Evolutionary conservation across 2,113 vertebrate species (phyloP).

Genomic region (Elachura formosa): DNA sequence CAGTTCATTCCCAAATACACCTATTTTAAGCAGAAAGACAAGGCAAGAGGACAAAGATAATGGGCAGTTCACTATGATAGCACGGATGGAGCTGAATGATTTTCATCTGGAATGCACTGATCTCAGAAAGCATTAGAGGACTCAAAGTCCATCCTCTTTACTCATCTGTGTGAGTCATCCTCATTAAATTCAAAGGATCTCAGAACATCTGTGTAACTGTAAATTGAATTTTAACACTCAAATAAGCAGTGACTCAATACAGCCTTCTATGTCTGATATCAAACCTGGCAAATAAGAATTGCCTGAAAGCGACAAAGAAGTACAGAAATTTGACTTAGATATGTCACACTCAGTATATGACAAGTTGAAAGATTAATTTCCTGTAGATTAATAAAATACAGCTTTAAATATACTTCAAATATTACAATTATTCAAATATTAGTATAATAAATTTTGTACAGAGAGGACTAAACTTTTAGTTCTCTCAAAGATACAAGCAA

Average conservation of each 20-base stretch:
- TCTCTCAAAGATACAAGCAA: background rate
- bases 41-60: conserved; percentile 35
- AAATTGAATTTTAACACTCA: conserved; percentile 65
- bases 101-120: conserved; percentile 64
- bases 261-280: conserved; percentile 29
- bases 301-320: background rate
- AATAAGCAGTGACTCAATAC: conserved; percentile 37
- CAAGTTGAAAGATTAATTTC: conserved; percentile 9
- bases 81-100: conserved; percentile 7
- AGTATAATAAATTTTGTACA: conserved; percentile 6
- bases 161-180: conserved; percentile 77
- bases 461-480: background rate
- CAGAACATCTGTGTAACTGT: conserved; percentile 70
- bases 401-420: conserved; percentile 23
- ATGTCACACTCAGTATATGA: background rate
- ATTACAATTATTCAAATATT: conserved; percentile 11
- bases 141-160: conserved; percentile 67
- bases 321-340: background rate
- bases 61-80: conserved; percentile 13
- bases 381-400: background rate
- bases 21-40: conserved; percentile 22
- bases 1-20: background rate
- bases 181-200: conserved; percentile 77
- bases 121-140: conserved; percentile 56
- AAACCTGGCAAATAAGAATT: conserved; percentile 27